Evolutionary conservation across 2,113 vertebrate genomes (phyloP), one percentile per base, ranked within the genome.

Genomic region (Pagrus major): DNA sequence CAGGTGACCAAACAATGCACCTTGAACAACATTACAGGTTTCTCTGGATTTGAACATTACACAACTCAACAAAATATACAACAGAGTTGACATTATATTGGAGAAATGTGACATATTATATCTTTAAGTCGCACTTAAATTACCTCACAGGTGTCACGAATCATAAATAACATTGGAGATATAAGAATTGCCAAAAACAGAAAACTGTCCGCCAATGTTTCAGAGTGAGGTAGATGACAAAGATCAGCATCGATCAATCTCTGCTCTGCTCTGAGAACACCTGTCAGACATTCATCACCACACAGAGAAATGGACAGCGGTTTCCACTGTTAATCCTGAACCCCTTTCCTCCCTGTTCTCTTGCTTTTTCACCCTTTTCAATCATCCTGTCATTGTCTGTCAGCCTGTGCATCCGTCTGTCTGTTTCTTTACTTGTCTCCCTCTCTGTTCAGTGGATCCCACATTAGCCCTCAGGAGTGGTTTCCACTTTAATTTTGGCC

Each of bases 401-500:
- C 68, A 80, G 60, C 64, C 49, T 0, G 18, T 39, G 27, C 67
- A 55, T 87, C 80, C 3, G 39, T 84, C n/a, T n/a, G n/a, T 72
- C 72, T 41, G 20, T 84, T 66, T 85, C 59, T 54, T 20, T 31
- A 2, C 25, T 52, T 46, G 52, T 56, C 51, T 76, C 9, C 8
- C 75, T 72, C 51, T 72, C 67, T 52, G 20, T 76, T 76, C 71
- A 65, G 5, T 76, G 54, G 52, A 72, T 80, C 81, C 46, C 58
- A 31, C 64, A 80, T 81, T 76, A 76, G 58, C 72, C 81, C 71
- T 75, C 54, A 1, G 49, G 31, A 83, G 76, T 46, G 70, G 37
- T 54, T 84, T 88, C 80, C 46, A 60, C 74, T 90, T 84, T 72
- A 67, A 78, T 86, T 86, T 87, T 78, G 73, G 46, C 73, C 75